Conservation (phyloP, 2,888 invertebrate genomes). For the Lissonota sp. region DNA sequence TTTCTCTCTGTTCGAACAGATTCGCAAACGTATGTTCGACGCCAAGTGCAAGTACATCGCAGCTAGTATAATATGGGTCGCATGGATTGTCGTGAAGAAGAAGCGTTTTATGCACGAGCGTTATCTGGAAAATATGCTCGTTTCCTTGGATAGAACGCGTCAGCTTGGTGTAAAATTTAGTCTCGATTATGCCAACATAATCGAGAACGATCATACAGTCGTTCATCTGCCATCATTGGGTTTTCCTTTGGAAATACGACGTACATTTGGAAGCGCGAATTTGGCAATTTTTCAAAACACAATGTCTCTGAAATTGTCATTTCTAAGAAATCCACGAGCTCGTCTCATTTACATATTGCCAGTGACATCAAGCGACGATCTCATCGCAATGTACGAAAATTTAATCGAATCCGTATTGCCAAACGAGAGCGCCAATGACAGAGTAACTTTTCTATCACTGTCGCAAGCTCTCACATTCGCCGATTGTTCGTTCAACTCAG, state of each 20-base stretch:
- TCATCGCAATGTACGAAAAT: slow-evolving; percentile 70
- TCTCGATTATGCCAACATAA: slow-evolving; percentile 51
- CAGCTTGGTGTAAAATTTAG: slow-evolving; percentile 60
- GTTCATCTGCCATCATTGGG: slow-evolving; percentile 71
- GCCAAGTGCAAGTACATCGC: slow-evolving; percentile 70
- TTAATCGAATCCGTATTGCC: slow-evolving; percentile 67
- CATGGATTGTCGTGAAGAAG: slow-evolving; percentile 66
- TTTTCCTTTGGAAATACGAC: slow-evolving; percentile 65
- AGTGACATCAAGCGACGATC: slow-evolving; percentile 61
- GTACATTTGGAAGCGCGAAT: slow-evolving; percentile 42
- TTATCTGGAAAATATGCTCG: slow-evolving; percentile 68
- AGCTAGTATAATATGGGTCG: slow-evolving; percentile 70
- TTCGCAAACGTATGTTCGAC: slow-evolving; percentile 64
- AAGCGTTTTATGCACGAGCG: slow-evolving; percentile 67
- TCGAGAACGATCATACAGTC: slow-evolving; percentile 65
- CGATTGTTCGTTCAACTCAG: slow-evolving; percentile 64
- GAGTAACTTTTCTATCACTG: slow-evolving; percentile 67
- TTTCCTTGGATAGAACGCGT: slow-evolving; percentile 43
- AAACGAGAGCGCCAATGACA: slow-evolving; percentile 45
- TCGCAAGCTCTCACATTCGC: slow-evolving; percentile 66
- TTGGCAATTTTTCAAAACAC: slow-evolving; percentile 68
- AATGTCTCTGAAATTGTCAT: slow-evolving; percentile 66
- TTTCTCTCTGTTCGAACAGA: slow-evolving; percentile 51
- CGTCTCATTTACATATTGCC: slow-evolving; percentile 71
- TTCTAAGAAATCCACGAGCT: slow-evolving; percentile 63